These are phyloP conservation scores for Brachypodius melanocephalos DNA, from an alignment of 2,113 vertebrate species.

Conservation along the genomic window DNA sequence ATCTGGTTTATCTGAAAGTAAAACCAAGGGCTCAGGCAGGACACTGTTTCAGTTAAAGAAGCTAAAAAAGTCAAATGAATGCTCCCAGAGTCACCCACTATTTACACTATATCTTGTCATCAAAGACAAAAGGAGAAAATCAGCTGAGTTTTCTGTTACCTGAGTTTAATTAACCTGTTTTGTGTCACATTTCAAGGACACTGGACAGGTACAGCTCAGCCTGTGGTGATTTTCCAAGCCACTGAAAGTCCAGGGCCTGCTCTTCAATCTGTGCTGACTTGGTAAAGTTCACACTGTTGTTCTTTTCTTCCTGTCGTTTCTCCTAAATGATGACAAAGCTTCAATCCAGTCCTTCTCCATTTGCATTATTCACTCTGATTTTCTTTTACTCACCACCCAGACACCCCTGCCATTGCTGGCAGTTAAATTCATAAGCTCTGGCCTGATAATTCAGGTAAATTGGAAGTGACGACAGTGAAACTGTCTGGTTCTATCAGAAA, in stretches of 20 bases:
- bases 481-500: not conserved
- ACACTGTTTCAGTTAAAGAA: not conserved
- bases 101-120: not conserved
- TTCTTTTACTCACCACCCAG: not conserved
- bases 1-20: not conserved
- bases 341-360: not conserved
- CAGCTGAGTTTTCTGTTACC: not conserved
- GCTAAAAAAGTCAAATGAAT: not conserved
- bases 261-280: not conserved
- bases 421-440: not conserved
- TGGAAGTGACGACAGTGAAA: not conserved
- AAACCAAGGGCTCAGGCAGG: not conserved
- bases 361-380: not conserved
- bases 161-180: not conserved
- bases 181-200: not conserved
- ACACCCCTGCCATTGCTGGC: not conserved
- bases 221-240: not conserved
- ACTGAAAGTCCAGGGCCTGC: not conserved
- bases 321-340: not conserved
- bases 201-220: not conserved
- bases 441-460: not conserved
- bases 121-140: not conserved
- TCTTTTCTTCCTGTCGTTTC: not conserved
- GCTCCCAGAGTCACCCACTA: not conserved
- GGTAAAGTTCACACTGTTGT: not conserved